Evolutionary conservation across 53 echinoderm and acorn worm species (phyloP).

Genomic region (Holothuria scabra): DNA sequence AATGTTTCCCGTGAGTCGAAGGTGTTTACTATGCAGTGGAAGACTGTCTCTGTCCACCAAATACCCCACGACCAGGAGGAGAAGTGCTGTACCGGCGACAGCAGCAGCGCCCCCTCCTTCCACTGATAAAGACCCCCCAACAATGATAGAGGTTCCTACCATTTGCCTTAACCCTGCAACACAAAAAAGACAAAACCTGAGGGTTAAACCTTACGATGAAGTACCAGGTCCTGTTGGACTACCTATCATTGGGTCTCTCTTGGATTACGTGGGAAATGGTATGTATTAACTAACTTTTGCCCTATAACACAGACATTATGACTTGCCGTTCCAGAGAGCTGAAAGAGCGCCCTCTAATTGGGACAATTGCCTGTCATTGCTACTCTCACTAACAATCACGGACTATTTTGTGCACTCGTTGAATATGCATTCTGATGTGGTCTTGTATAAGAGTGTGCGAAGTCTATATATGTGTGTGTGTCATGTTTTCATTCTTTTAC

Average conservation of each 20-base stretch:
- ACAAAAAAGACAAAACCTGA: not conserved
- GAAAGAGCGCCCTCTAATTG: too few relatives aligned
- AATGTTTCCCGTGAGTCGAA: constrained; percentile 33
- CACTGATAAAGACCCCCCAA: not conserved
- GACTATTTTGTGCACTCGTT: too few relatives aligned
- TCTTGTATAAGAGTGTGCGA: too few relatives aligned
- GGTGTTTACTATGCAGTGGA: constrained; percentile 26
- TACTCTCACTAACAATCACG: too few relatives aligned
- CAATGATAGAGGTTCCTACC: not conserved
- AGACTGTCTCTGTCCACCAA: not conserved
- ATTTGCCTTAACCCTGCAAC: constrained; percentile 1
- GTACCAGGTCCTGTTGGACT: constrained; percentile 93
- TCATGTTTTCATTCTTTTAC: too few relatives aligned
- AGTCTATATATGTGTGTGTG: too few relatives aligned
- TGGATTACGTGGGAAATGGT: constrained; percentile 94
- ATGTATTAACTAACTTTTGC: constrained; percentile 11
- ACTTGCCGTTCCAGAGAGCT: too few relatives aligned
- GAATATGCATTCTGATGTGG: too few relatives aligned
- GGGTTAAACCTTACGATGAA: constrained; percentile 75
- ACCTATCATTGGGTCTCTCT: constrained; percentile 84
- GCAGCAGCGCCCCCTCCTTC: not conserved
- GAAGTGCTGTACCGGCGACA: constrained; percentile 26
- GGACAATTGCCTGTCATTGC: too few relatives aligned
- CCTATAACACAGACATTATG: too few relatives aligned
- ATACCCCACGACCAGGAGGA: not conserved